Percentiles rank a stretch among this genome's conserved stretches.
These are phyloP conservation scores for Hystrix brachyura DNA, from an alignment of 2,113 vertebrate species.

Conservation along the genomic window DNA sequence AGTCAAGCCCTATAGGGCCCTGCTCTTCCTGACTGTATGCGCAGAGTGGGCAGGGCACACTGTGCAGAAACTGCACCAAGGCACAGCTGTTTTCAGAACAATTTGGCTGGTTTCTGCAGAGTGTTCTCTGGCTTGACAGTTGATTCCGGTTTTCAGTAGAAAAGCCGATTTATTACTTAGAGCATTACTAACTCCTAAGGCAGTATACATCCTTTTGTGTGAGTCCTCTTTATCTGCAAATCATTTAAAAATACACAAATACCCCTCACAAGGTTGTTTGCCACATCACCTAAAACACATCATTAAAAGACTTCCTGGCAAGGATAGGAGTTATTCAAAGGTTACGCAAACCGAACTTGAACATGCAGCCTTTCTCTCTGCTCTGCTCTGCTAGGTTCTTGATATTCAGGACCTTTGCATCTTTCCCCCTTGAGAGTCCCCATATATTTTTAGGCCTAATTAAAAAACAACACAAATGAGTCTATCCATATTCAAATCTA, in stretches of 20 bases:
- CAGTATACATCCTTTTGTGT: not conserved
- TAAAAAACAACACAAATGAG: slow-evolving; percentile 62
- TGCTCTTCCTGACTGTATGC: not conserved
- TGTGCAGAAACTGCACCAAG: rapidly evolving
- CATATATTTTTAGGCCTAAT: slow-evolving; percentile 15
- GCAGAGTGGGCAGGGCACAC: not conserved
- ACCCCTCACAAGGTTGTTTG: not conserved
- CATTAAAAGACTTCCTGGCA: not conserved
- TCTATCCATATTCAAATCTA: slow-evolving; percentile 36
- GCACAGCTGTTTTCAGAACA: not conserved
- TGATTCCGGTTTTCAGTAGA: not conserved
- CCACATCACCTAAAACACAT: not conserved
- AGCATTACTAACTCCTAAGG: not conserved
- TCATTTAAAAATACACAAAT: not conserved
- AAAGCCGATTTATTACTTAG: not conserved
- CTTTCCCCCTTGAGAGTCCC: slow-evolving; percentile 49
- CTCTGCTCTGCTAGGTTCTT: rapidly evolving
- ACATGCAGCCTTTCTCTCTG: rapidly evolving
- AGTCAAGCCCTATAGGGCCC: rapidly evolving
- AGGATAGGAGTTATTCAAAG: not conserved
- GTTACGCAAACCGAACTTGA: rapidly evolving
- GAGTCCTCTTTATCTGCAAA: not conserved
- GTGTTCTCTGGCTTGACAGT: not conserved
- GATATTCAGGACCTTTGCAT: not conserved
- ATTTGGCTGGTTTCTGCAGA: not conserved